Conservation (phyloP, 2,797 vertebrate genomes). For the Acomys russatus region DNA sequence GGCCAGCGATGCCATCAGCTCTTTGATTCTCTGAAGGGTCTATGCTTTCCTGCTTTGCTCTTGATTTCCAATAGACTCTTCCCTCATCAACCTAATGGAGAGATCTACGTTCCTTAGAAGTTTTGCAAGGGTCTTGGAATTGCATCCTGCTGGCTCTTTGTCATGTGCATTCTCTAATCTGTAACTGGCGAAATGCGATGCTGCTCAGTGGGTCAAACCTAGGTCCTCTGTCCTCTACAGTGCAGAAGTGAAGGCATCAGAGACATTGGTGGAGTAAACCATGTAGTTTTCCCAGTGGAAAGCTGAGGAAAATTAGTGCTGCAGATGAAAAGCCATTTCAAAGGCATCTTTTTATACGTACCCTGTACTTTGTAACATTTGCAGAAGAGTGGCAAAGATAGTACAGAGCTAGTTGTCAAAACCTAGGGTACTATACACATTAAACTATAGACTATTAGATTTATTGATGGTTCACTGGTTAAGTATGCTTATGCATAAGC, state of each 20-base stretch:
- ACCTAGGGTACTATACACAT: not conserved
- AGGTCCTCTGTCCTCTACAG: not conserved
- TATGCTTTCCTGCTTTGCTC: not conserved
- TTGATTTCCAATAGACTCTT: not conserved
- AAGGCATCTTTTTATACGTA: not conserved
- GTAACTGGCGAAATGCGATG: not conserved
- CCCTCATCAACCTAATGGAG: not conserved
- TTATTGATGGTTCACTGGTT: not conserved
- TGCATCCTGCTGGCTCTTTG: not conserved
- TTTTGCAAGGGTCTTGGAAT: not conserved
- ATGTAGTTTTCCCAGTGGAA: not conserved
- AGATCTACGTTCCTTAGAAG: not conserved
- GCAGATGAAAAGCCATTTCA: not conserved
- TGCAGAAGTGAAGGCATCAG: not conserved
- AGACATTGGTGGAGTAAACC: not conserved
- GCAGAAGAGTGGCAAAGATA: constrained; percentile 5
- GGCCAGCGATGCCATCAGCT: not conserved
- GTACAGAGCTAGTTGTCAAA: not conserved
- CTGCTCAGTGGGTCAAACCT: not conserved
- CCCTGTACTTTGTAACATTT: not conserved
- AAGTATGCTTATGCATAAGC: not conserved
- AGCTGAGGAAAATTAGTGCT: not conserved
- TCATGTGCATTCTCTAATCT: not conserved
- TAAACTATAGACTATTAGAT: not conserved
- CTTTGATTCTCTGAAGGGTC: not conserved